Evolutionary conservation across 2,113 vertebrate species (phyloP).

Genomic region (Catharus minimus): DNA sequence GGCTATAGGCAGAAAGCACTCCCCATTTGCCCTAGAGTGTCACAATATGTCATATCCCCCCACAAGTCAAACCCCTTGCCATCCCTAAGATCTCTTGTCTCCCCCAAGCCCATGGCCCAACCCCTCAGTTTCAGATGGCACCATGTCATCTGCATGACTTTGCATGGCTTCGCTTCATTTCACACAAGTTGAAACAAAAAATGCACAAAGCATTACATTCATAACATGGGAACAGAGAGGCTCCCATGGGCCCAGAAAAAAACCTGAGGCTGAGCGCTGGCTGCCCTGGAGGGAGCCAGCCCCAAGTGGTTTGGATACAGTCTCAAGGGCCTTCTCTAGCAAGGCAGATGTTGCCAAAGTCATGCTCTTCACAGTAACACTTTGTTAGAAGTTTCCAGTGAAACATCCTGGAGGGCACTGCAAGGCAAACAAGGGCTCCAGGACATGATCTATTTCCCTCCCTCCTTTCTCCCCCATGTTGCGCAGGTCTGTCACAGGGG

Average conservation of each 20-base stretch:
- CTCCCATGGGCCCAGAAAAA: background rate
- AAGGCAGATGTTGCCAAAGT: background rate
- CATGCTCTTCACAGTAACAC: background rate
- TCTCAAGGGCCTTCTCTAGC: background rate
- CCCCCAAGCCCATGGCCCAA: rapidly evolving
- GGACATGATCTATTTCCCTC: background rate
- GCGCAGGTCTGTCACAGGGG: background rate
- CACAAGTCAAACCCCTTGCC: background rate
- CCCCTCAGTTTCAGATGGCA: background rate
- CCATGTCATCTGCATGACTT: background rate
- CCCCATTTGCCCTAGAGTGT: background rate
- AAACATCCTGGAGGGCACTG: background rate
- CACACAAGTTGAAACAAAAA: background rate
- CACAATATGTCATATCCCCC: rapidly evolving
- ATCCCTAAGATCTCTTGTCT: no score
- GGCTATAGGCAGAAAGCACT: background rate
- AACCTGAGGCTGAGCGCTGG: background rate
- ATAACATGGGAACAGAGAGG: background rate
- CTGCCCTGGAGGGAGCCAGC: background rate
- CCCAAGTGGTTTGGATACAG: background rate
- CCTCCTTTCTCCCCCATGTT: background rate
- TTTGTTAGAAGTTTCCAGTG: background rate
- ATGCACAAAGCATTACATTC: background rate
- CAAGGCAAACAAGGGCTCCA: background rate
- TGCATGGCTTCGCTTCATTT: background rate